Base-by-base conservation (phyloP, 30 jellyfish, hydroid and myxozoan genomes). In the Phacellophora camtschatica region DNA sequence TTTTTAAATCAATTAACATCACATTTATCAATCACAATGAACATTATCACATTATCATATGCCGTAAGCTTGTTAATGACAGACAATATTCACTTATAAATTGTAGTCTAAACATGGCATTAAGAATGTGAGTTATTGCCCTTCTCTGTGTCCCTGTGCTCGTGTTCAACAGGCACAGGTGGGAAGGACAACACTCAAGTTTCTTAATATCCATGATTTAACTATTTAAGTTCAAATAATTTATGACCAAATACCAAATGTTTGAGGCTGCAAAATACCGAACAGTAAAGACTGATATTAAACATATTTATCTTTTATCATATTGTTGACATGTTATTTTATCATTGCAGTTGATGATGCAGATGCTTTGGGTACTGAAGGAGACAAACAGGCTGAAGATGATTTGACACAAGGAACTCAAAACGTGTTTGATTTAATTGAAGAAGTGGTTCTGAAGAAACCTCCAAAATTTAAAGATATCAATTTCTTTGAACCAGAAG, bases 391-490 rank as follows among this genome's bases (percentile, higher is more conserved):
- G 11, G 71, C 2, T 11, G 7, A 1, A 24, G 29, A 36, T 32
- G 78, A 75, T 19, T 0, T n/a, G 12, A 33, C 32, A 9, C 49
- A 22, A 11, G 31, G 2, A 32, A 83, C 15, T n/a, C 81, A 33
- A 49, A 57, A 54, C 56, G 22, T 51, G 2, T 30, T 28, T 41
- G 82, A 56, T 10, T n/a, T 59, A 9, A 16, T 30, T 32, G 85
- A 71, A 2, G 79, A 46, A 16, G 69, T 28, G 30, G 4, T 62
- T 16, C 91, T 77, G 6, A 54, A 46, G 28, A 80, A 46, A 39
- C 95, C 95, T 13, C 88, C 95, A 10, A 71, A 71, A 19, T 36
- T 84, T 34, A 61, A 42, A 18, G 95, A 84, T 49, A 27, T 84
- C 5, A 43, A 84, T 31, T 84, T 84, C 49, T 84, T 84, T 48